Conservation (phyloP, 2,888 invertebrate genomes). For the Caenorhabditis panamensis region DNA sequence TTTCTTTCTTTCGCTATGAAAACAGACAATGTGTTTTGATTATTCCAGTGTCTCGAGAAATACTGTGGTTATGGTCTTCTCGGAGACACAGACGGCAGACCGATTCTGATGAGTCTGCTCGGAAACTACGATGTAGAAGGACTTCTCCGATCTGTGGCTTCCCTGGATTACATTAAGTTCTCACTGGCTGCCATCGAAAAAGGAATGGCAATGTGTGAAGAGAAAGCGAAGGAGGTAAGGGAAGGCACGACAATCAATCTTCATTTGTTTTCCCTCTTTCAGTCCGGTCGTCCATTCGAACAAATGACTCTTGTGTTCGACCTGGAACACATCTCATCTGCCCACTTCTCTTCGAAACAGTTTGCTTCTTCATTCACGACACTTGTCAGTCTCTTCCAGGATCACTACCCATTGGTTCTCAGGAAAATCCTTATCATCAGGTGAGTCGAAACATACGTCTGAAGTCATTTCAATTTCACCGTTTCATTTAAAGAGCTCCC, state of each 20-base stretch:
- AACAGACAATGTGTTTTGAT: neutral
- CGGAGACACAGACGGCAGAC: constrained; percentile 79
- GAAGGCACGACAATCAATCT: neutral
- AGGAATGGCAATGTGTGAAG: constrained; percentile 77
- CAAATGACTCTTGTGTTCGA: constrained; percentile 81
- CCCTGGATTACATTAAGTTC: constrained; percentile 81
- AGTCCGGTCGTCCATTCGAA: constrained; percentile 80
- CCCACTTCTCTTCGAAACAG: constrained; percentile 79
- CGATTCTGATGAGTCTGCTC: constrained; percentile 80
- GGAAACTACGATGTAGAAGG: constrained; percentile 81
- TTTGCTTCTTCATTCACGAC: constrained; percentile 81
- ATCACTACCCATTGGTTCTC: constrained; percentile 80
- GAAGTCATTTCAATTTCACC: neutral
- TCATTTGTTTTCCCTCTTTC: constrained; percentile 30
- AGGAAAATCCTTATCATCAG: constrained; percentile 80
- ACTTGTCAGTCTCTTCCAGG: constrained; percentile 80
- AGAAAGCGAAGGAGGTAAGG: constrained; percentile 75
- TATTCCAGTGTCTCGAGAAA: constrained; percentile 80
- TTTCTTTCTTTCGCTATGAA: neutral
- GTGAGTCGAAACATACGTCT: constrained; percentile 16
- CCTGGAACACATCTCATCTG: constrained; percentile 79
- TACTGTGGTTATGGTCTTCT: constrained; percentile 81
- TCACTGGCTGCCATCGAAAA: constrained; percentile 80
- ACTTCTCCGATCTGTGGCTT: constrained; percentile 79
- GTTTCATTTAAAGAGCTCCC: constrained; percentile 72